Conservation (phyloP, 1,140 invertebrate genomes). For the Pantala flavescens region DNA sequence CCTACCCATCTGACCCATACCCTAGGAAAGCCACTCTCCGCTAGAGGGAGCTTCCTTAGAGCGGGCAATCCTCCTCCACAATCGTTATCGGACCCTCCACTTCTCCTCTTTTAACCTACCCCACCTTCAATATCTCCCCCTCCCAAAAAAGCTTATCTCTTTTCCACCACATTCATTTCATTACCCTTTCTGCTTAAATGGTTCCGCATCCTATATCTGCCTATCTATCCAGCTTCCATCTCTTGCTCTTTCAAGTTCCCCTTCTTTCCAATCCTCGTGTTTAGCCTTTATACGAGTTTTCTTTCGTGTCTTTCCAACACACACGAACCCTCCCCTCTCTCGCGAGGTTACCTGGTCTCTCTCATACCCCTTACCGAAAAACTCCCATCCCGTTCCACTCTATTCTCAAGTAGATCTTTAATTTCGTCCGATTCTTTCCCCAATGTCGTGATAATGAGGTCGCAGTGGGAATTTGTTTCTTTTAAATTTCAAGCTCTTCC, state of each 20-base stretch:
- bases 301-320: too few species aligned
- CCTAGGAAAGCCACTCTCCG: too few species aligned
- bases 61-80: not conserved
- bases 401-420: too few species aligned
- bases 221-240: not conserved
- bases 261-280: not conserved
- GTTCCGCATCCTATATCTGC: not conserved
- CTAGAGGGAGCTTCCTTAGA: too few species aligned
- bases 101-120: not conserved
- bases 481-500: too few species aligned
- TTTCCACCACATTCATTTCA: constrained; percentile 5
- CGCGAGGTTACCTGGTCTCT: not conserved
- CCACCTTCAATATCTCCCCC: not conserved
- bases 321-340: not conserved
- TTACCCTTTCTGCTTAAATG: constrained; percentile 9
- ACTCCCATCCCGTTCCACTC: too few species aligned
- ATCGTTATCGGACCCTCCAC: not conserved
- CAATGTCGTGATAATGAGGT: too few species aligned
- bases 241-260: not conserved
- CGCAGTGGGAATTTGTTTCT: too few species aligned
- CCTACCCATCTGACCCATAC: not conserved
- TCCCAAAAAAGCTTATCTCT: not conserved
- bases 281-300: too few species aligned
- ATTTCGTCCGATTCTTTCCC: too few species aligned
- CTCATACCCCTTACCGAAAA: not conserved